Base-by-base conservation (phyloP, 2,797 vertebrate genomes). In the Margarornis squamiger region DNA sequence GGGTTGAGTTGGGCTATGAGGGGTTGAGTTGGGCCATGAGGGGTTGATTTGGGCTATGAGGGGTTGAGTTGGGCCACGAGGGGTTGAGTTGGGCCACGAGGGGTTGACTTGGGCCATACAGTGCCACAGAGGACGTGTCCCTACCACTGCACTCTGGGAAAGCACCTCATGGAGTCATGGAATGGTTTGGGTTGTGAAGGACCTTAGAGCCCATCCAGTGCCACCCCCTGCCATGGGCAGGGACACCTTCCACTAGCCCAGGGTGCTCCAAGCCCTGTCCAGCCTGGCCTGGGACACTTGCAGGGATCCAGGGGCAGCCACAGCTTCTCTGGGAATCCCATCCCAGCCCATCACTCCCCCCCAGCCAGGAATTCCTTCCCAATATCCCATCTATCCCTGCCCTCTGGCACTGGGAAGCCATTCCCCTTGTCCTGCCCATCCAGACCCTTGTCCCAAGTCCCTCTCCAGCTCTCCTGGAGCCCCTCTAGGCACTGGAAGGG, bases 331-430 rank as follows among this genome's bases (percentile, higher is more conserved):
- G 61, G 61, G 26, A 65, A 57, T 57, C 32, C 61, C 51, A 66
- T 4, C 41, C n/a, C 76, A 66, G 49, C 17, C 27, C 12, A 17
- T 55, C 22, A 1, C 14, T 32, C 51, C 9, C 62, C 23, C 4
- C 0, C 16, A 55, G 30, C 10, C 7, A 7, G 1, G 0, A 29
- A 65, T 43, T 65, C 8, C 32, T n/a, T 2, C 27, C 58, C 36
- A 14, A 3, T 4, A 5, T 57, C 22, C 36, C 57, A 57, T 23
- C 49, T 0, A 4, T 21, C 14, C n/a, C 29, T 45, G 27, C 12
- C n/a, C 29, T 45, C 15, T 43, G 32, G 15, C 68, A 73, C 0
- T n/a, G 38, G 19, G 15, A 66, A 45, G 19, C 38, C 58, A 57
- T 51, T 87, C 36, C 32, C 15, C 7, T 4, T 36, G 26, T 49